Base-by-base conservation (phyloP, 1,140 invertebrate genomes). In the Berghia stephanieae region DNA sequence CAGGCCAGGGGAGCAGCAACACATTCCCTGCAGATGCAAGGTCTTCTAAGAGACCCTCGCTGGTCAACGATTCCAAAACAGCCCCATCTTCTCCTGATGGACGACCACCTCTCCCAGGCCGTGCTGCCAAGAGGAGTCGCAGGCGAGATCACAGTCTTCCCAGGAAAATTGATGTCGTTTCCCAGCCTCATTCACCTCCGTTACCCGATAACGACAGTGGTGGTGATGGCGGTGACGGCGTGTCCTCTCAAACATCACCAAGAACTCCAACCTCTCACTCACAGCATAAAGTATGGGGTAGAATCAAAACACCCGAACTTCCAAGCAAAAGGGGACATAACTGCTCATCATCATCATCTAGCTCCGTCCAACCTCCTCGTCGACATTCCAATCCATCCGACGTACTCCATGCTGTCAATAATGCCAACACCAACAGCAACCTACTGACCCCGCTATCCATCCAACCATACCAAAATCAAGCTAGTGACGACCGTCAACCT, bases 61-160 rank as follows among this genome's bases (percentile, higher is more conserved):
- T 31, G 34, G 57, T 31, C 8, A 31, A 27, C 27, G 27, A 31
- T 63, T 10, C 10, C 27, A 10, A 24, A 31, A 8, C 18, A 27
- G 10, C 8, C 18, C 10, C 18, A 10, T 8, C 57, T 10, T 16
- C 27, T 27, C 27, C 74, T 3, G 74, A 66, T 43, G 1, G 74
- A 18, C 73, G 55, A 8, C 74, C 74, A 5, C 71, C 71, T n/a
- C 71, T 57, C 34, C 74, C 74, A 1, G 16, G 43, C 24, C 60
- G 21, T 3, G 60, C 4, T 67, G 3, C 72, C 60, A 18, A 6
- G 13, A 24, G 74, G 55, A 76, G 74, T 49, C 49, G 44, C 27
- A 43, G 63, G 8, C n/a, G 74, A 46, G 74, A 76, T 3, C 74
- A 76, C 42, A 76, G 74, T 44, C 18, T 76, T 49, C 74, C 74